These are phyloP conservation scores for Eupithecia abbreviata DNA, from an alignment of 2,888 invertebrate species.

Conservation along the genomic window DNA sequence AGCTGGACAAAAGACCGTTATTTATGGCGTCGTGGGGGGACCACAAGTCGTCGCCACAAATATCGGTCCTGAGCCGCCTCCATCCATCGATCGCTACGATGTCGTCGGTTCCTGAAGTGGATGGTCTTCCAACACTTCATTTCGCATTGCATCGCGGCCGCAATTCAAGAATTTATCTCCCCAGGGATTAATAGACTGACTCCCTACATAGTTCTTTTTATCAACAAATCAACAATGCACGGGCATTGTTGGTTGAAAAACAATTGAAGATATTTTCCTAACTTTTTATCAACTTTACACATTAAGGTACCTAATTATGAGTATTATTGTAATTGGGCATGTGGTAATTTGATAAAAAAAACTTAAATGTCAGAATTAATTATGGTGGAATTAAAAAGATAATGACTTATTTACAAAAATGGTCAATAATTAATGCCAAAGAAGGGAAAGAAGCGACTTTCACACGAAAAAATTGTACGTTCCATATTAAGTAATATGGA, in stretches of 20 bases:
- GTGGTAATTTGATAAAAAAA: conserved; percentile 12
- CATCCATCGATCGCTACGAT: too few species aligned
- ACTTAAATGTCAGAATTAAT: conserved; percentile 27
- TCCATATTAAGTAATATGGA: background rate
- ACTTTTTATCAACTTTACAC: conserved; percentile 10
- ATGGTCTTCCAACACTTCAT: too few species aligned
- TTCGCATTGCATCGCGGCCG: too few species aligned
- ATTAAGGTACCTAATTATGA: conserved; percentile 6
- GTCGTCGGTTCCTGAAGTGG: too few species aligned
- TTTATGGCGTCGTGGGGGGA: too few species aligned
- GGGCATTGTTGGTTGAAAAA: background rate
- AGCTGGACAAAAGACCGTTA: too few species aligned
- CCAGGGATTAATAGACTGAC: background rate
- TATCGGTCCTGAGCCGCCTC: too few species aligned
- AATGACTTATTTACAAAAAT: conserved; percentile 29
- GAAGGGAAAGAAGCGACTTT: conserved; percentile 14
- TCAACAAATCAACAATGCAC: too few species aligned
- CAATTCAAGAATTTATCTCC: too few species aligned
- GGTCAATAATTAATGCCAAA: conserved; percentile 15
- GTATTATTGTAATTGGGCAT: conserved; percentile 8
- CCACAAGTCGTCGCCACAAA: too few species aligned
- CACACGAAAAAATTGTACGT: background rate
- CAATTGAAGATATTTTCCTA: background rate
- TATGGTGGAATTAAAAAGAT: conserved; percentile 11
- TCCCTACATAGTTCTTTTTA: background rate